Base-by-base conservation (phyloP, 2,113 vertebrate species). In the Cygnus buccinator region DNA sequence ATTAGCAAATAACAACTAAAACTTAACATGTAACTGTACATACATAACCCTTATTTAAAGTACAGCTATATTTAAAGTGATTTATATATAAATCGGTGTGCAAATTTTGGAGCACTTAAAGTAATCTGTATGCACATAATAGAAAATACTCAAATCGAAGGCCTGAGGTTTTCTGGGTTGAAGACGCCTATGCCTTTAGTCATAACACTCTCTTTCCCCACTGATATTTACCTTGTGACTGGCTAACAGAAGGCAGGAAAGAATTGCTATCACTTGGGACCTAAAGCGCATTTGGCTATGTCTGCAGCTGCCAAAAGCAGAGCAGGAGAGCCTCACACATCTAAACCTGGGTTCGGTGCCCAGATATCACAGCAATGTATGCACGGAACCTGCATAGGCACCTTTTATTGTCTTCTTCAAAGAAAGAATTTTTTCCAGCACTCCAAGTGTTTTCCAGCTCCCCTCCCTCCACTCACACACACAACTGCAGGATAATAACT, bases 1-100 rank as follows among this genome's bases (percentile, higher is more conserved):
- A 93, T 85, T 74, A 96, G 94, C 75, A 95, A 67, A 78, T 78
- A 87, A 92, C 70, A 84, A 92, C 70, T 50, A 61, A 92, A 52
- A 41, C 16, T 35, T 55, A 61, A 23, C 21, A 13, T 33, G 48
- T 44, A 29, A 13, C 31, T 21, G 8, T 16, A 46, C 28, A 6
- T 6, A 20, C 3, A 8, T 44, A 41, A 39, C 20, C 8, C 18
- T 39, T n/a, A 29, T 9, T 33, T 62, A 22, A 20, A 54, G 11
- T 10, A 54, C 22, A 55, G 29, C 25, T 13, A n/a, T 2, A 23
- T 9, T 50, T 41, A 23, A 18, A 25, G 23, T 6, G 12, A 16
- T 9, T 44, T 46, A 2, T 23, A 29, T 12, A 48, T 3, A 65
- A 41, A 35, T 9, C 20, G 23, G 12, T 6, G 8, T 9, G 12